These are phyloP conservation scores for Tringa solitaria DNA, from an alignment of 2,113 vertebrate species.

Conservation along the genomic window DNA sequence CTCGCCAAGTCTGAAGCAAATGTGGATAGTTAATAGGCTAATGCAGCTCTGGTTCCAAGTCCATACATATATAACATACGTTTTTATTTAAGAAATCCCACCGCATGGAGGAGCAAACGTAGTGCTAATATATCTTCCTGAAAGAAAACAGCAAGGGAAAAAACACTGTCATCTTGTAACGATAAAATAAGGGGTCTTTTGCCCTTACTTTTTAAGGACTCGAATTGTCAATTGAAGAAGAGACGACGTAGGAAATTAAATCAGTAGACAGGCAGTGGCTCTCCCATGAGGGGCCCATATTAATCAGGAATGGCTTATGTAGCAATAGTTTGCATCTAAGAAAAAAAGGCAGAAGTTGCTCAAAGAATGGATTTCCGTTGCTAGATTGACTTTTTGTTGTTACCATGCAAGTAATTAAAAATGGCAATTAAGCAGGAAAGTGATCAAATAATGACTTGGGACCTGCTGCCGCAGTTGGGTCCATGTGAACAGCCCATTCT, in stretches of 20 bases:
- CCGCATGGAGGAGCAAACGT: constrained; percentile 37
- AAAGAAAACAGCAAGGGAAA: constrained; percentile 7
- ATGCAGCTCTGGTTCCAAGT: neutral
- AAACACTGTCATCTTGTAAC: neutral
- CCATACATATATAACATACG: neutral
- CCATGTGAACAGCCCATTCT: rapidly evolving
- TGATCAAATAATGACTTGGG: neutral
- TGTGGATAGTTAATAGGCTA: constrained; percentile 17
- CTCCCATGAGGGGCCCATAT: constrained; percentile 47
- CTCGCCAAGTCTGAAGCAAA: constrained; percentile 59
- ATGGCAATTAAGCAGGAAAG: constrained; percentile 23
- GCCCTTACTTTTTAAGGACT: constrained; percentile 31
- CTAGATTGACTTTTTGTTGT: constrained; percentile 1
- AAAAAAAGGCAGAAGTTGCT: constrained; percentile 46
- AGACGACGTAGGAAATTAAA: constrained; percentile 47
- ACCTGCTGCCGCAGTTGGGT: neutral
- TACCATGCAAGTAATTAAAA: constrained; percentile 21
- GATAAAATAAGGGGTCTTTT: neutral
- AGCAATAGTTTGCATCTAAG: constrained; percentile 36
- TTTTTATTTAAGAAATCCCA: constrained; percentile 60
- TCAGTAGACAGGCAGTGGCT: constrained; percentile 52
- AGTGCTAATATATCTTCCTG: constrained; percentile 1
- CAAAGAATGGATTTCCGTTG: constrained; percentile 49
- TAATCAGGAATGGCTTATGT: constrained; percentile 47
- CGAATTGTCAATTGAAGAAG: neutral